Conservation (phyloP, 2,888 invertebrate genomes). For the Lingula anatina region DNA sequence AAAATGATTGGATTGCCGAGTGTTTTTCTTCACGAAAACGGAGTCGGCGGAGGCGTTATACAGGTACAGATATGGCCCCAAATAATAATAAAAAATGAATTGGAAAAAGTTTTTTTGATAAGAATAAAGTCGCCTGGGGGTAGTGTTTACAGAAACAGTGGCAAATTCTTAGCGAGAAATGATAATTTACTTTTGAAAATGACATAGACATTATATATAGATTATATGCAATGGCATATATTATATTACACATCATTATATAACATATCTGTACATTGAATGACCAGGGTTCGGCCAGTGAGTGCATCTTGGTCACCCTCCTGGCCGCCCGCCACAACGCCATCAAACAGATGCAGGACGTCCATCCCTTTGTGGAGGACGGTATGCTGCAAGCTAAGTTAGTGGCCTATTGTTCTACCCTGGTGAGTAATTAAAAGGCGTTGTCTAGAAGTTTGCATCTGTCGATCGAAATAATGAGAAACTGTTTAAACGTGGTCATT, state of each 20-base stretch:
- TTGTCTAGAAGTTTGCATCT: neutral
- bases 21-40: constrained; percentile 77
- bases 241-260: too few relatives aligned
- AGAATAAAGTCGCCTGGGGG: too few relatives aligned
- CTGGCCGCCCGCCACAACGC: constrained; percentile 72
- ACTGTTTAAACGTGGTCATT: too few relatives aligned
- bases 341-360: constrained; percentile 32
- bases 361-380: constrained; percentile 58
- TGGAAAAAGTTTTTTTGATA: too few relatives aligned
- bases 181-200: too few relatives aligned
- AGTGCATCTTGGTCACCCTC: constrained; percentile 88
- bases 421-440: constrained; percentile 26
- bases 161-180: too few relatives aligned
- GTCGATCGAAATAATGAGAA: too few relatives aligned
- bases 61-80: constrained; percentile 62
- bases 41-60: constrained; percentile 89
- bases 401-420: constrained; percentile 67
- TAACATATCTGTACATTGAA: neutral
- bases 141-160: too few relatives aligned
- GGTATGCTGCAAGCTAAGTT: constrained; percentile 83
- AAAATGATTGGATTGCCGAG: constrained; percentile 77
- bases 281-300: constrained; percentile 86
- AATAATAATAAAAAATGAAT: too few relatives aligned
- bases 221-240: too few relatives aligned
- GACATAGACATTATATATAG: too few relatives aligned